Base-by-base conservation (phyloP, 2,797 vertebrate species). In the Phataginus tricuspis region DNA sequence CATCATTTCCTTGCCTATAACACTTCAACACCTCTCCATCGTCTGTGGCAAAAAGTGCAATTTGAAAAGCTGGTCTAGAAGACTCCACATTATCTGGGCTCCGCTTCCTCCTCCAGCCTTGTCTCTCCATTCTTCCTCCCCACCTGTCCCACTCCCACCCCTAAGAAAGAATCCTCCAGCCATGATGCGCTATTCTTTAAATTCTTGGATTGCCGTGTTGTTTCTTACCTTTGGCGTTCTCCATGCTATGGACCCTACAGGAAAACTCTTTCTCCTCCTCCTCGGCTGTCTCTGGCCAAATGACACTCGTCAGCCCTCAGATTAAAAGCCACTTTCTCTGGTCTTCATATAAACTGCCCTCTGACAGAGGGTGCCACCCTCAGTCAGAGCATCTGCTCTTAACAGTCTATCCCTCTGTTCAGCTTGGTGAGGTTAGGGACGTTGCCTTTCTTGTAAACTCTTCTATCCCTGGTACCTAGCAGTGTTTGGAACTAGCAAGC, bases 191-290 rank as follows among this genome's bases (percentile, higher is more conserved):
- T 80, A 45, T 45, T 59, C 55, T 82, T 79, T 34, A 75, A 90
- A 77, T 71, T 84, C 31, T 59, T 86, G 53, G 92, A 59, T 71
- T 86, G 49, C 45, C 53, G 51, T 37, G 18, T 61, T 87, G 25
- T 71, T 66, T 86, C 55, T 92, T 86, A 42, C 21, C 27, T 90
- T 91, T 66, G 74, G 34, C 18, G 90, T 96, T 75, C 45, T 66
- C 29, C 23, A 7, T 4, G 16, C 59, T 93, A 0, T 19, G 42
- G n/a, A 11, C 4, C 5, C 13, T 59, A 1, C 23, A 39, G 34
- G n/a, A 75, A 95, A 93, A 61, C 21, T 75, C 23, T n/a, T 66
- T 31, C 12, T 55, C 37, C 45, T 75, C 12, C 39, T 37, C 9
- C 21, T 88, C 1, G 37, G 8, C 19, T 64, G 49, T 59, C 88